phyloP scores from a whole-genome alignment of 2,888 invertebrate genomes.

The Epinotia nisella region DNA sequence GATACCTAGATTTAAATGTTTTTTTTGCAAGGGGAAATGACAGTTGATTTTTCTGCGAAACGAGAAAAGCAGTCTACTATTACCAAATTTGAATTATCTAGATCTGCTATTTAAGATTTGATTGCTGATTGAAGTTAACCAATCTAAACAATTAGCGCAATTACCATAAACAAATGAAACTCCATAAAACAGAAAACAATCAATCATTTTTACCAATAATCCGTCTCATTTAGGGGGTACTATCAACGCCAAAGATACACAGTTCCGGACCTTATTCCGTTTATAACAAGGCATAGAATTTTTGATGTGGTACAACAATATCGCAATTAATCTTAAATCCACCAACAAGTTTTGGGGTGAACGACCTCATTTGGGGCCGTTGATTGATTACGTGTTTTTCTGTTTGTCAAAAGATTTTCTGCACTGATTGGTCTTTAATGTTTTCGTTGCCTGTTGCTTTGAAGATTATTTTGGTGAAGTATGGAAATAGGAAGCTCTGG shows the following conservation, averaged over 20 bases:
- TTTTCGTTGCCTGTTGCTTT: slow-evolving; percentile 34
- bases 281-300: not conserved
- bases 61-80: too few species aligned
- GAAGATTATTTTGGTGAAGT: slow-evolving; percentile 10
- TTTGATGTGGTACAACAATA: slow-evolving; percentile 16
- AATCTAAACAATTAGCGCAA: slow-evolving; percentile 14
- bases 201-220: slow-evolving; percentile 38
- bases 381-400: slow-evolving; percentile 72
- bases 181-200: slow-evolving; percentile 20
- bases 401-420: slow-evolving; percentile 78
- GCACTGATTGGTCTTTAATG: slow-evolving; percentile 54
- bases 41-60: too few species aligned
- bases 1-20: too few species aligned
- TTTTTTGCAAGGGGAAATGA: too few species aligned
- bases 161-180: not conserved
- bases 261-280: not conserved
- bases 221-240: slow-evolving; percentile 29
- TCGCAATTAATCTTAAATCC: slow-evolving; percentile 41
- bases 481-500: slow-evolving; percentile 11
- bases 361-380: slow-evolving; percentile 66
- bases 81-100: too few species aligned
- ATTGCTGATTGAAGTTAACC: not conserved
- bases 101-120: not conserved
- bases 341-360: slow-evolving; percentile 56
- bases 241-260: not conserved